Base-by-base conservation (phyloP, 30 jellyfish, hydroid and myxozoan species). In the Turritopsis rubra region DNA sequence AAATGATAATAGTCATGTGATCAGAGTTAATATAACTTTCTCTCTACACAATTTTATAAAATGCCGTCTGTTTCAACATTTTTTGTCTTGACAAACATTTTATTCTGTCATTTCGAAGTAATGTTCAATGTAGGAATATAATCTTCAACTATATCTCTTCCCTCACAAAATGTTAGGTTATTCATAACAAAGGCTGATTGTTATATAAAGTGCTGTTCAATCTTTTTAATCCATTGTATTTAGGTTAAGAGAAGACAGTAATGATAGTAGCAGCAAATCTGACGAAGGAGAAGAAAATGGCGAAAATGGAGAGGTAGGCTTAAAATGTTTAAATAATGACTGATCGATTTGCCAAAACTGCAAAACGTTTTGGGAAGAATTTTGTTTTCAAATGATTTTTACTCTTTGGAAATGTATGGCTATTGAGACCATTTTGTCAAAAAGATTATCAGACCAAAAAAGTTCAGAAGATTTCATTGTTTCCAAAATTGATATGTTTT, bases 291-390 rank as follows among this genome's bases (percentile, higher is more conserved):
- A 87, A 80, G 96, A 91, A 52, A 90, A 81, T n/a, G 95, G 83
- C 28, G 97, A 87, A 1, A 86, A 85, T 66, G 95, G 88, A 65
- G 89, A 86, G 86, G 98, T 89, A 75, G 8, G 85, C 72, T 68
- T 28, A 41, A 0, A 9, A 84, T 60, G 21, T 27, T 68, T 17
- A n/a, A 7, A 68, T 3, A 17, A 19, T 0, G 17, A 9, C 4
- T 7, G 77, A 66, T 25, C 17, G 28, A 66, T 0, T 68, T 68
- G 9, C 8, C 8, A 27, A 0, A 68, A n/a, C 16, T 8, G 19
- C 77, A 68, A 1, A 1, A 13, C 13, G 5, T 41, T 13, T 41
- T 41, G 60, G 13, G 60, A 41, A 41, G 60, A 41, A 41, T 41
- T 5, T 41, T 41, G 60, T 5, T 41, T 41, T 3, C 60, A 41